These are phyloP conservation scores for Hyperoplus lanceolatus DNA, from an alignment of 2,797 vertebrate genomes.

Conservation along the genomic window DNA sequence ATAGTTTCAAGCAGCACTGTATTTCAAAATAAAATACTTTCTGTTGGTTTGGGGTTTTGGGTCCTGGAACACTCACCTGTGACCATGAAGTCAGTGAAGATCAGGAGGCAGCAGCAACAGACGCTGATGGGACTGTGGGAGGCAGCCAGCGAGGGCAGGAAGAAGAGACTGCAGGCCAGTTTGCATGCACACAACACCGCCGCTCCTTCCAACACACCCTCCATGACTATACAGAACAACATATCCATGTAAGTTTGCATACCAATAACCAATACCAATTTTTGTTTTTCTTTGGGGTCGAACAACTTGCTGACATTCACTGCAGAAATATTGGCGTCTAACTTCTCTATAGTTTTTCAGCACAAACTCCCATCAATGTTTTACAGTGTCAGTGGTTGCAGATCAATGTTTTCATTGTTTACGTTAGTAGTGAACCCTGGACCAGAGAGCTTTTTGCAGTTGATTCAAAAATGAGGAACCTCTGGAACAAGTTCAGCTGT, in stretches of 20 bases:
- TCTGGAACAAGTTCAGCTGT: not conserved
- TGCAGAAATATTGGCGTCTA: too few species aligned
- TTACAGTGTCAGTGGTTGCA: not conserved
- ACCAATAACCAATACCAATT: conserved; percentile 30
- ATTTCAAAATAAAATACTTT: too few species aligned
- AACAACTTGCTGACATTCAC: not conserved
- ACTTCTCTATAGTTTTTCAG: not conserved
- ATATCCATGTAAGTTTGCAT: conserved; percentile 1
- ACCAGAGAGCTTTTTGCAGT: conserved; percentile 33
- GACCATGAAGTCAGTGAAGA: conserved; percentile 86
- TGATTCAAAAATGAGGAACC: not conserved
- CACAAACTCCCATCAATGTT: not conserved
- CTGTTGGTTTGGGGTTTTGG: too few species aligned
- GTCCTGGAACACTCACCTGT: conserved; percentile 74
- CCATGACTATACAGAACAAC: conserved; percentile 75
- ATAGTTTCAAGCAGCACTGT: too few species aligned
- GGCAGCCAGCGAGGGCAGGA: conserved; percentile 63
- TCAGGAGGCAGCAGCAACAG: conserved; percentile 84
- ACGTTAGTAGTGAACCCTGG: conserved; percentile 67
- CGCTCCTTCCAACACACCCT: conserved; percentile 78
- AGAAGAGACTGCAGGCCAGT: conserved; percentile 76
- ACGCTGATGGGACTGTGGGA: conserved; percentile 74
- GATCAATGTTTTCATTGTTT: conserved; percentile 65
- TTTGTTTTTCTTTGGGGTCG: conserved; percentile 32
- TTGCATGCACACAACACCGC: conserved; percentile 77